These are phyloP conservation scores for Trachelus troglodyta DNA, from an alignment of 2,888 invertebrate genomes.

Conservation along the genomic window DNA sequence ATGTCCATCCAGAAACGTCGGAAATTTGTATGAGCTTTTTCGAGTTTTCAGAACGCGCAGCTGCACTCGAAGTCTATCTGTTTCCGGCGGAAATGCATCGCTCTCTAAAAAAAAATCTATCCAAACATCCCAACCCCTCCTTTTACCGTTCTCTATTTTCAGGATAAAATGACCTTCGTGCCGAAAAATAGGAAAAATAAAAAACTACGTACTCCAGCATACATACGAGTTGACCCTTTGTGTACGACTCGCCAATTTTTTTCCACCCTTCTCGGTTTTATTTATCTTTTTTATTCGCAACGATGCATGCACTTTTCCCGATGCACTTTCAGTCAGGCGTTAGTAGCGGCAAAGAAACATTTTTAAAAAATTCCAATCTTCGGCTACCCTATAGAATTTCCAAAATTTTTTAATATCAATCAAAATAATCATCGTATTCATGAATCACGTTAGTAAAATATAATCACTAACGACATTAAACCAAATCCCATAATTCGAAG, in stretches of 20 bases:
- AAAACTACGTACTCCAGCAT: background rate
- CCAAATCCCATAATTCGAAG: background rate
- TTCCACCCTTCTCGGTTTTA: background rate
- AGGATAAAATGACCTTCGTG: background rate
- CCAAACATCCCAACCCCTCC: background rate
- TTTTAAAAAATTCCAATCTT: background rate
- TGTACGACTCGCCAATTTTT: background rate
- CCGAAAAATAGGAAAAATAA: background rate
- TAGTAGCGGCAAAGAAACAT: background rate
- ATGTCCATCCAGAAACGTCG: background rate
- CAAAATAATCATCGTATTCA: too few species aligned
- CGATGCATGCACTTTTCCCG: background rate
- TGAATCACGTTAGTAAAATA: background rate
- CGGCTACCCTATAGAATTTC: background rate
- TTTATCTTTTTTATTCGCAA: background rate
- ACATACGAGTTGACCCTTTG: background rate
- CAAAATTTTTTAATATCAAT: too few species aligned
- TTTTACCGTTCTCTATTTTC: background rate
- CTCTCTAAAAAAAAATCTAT: background rate
- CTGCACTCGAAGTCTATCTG: background rate
- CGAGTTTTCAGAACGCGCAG: background rate
- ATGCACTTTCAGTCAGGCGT: background rate
- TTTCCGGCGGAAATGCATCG: background rate
- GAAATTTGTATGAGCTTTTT: background rate
- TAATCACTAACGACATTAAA: background rate